Evolutionary conservation across 1,140 invertebrate genomes (phyloP).

Genomic region (Drosophila athabasca): DNA sequence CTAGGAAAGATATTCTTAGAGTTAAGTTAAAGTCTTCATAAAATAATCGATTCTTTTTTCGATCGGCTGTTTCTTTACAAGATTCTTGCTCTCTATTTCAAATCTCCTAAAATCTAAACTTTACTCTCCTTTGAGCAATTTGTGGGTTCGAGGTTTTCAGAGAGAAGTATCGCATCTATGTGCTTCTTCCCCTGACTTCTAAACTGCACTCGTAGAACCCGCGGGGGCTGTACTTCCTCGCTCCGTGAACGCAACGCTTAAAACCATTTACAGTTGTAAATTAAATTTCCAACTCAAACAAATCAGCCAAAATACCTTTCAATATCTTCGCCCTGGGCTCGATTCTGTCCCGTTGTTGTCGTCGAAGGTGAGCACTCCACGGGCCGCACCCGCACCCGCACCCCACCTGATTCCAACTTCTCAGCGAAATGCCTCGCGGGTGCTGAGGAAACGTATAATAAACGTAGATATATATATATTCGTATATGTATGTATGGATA

Average conservation of each 20-base stretch:
- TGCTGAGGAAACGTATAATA: conserved; percentile 12
- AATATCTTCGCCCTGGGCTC: conserved; percentile 68
- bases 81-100: no score
- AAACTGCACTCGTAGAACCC: no score
- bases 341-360: conserved; percentile 28
- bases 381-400: neutral
- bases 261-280: conserved; percentile 80
- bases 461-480: conserved; percentile 1
- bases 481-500: neutral
- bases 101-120: no score
- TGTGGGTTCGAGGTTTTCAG: no score
- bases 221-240: neutral
- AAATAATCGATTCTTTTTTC: no score
- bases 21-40: no score
- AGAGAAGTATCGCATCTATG: no score
- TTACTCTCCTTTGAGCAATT: no score
- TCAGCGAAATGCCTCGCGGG: conserved; percentile 53
- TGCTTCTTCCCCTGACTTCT: no score
- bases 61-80: no score
- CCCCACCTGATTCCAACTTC: conserved; percentile 15
- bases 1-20: no score
- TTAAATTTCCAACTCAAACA: conserved; percentile 81
- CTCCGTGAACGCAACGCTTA: conserved; percentile 24
- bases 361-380: conserved; percentile 36
- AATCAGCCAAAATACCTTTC: conserved; percentile 81